phyloP scores from a whole-genome alignment of 2,797 vertebrate species.

The Picus viridis region DNA sequence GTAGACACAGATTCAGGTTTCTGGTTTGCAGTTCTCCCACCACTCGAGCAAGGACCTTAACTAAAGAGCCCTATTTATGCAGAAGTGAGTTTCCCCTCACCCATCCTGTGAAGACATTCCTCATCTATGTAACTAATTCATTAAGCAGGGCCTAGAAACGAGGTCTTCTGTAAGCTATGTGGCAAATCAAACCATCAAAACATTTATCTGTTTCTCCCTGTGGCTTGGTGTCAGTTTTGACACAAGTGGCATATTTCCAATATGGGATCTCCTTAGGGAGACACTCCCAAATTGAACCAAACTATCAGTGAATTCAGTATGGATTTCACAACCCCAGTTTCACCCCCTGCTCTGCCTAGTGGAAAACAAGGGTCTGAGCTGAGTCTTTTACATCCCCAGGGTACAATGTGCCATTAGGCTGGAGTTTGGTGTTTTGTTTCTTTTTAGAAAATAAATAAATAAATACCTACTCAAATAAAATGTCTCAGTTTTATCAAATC shows the following conservation, averaged over 20 bases:
- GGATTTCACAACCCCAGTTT: neutral
- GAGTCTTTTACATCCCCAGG: neutral
- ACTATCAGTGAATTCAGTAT: neutral
- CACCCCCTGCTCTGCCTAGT: neutral
- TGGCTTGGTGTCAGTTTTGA: neutral
- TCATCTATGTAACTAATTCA: neutral
- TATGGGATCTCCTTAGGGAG: neutral
- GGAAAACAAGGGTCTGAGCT: neutral
- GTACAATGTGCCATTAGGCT: neutral
- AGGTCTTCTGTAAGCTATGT: neutral
- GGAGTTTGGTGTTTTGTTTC: neutral
- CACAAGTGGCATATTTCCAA: neutral
- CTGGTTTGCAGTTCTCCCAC: neutral
- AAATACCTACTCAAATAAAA: neutral
- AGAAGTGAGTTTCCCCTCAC: neutral
- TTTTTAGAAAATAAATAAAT: neutral
- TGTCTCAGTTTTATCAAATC: neutral
- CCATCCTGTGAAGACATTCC: neutral
- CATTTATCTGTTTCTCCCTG: neutral
- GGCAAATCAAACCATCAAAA: neutral
- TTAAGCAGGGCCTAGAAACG: neutral
- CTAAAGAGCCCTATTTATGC: neutral
- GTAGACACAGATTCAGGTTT: neutral
- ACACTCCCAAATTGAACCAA: neutral
- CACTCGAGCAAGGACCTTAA: neutral